Evolutionary conservation across 2,797 vertebrate species (phyloP).

Genomic region (Anguilla megastoma): DNA sequence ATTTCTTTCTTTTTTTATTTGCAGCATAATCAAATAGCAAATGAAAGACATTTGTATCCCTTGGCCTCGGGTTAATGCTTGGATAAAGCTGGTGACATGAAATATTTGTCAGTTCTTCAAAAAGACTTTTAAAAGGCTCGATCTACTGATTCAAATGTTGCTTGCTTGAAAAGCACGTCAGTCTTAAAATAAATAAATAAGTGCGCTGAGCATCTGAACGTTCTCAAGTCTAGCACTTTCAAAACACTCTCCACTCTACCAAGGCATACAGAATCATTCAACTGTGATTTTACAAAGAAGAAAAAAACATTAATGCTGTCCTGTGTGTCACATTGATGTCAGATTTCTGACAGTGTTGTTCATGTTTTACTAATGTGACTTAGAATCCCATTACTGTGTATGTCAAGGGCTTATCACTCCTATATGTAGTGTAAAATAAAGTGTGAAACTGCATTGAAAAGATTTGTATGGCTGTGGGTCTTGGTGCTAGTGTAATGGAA

Average conservation of each 20-base stretch:
- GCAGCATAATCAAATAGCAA: not conserved
- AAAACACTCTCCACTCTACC: not conserved
- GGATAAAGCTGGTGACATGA: not conserved
- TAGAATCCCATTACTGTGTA: not conserved
- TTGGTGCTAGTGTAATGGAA: not conserved
- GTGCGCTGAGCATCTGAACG: not conserved
- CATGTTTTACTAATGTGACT: slow-evolving; percentile 7
- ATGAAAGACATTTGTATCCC: not conserved
- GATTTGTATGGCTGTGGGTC: not conserved
- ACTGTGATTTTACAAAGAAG: not conserved
- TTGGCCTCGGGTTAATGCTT: not conserved
- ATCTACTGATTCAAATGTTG: not conserved
- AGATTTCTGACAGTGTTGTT: not conserved
- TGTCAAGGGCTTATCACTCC: not conserved
- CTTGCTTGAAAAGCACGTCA: not conserved
- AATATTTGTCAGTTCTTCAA: slow-evolving; percentile 1
- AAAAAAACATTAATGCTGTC: not conserved
- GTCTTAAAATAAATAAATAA: not conserved
- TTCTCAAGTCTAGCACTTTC: not conserved
- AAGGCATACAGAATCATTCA: not conserved
- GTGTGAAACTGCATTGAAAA: not conserved
- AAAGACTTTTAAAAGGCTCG: not conserved
- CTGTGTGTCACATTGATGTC: not conserved
- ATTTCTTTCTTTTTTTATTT: not conserved
- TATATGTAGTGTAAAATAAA: not conserved